Base-by-base conservation (phyloP, 2,113 vertebrate genomes). In the Picathartes gymnocephalus region DNA sequence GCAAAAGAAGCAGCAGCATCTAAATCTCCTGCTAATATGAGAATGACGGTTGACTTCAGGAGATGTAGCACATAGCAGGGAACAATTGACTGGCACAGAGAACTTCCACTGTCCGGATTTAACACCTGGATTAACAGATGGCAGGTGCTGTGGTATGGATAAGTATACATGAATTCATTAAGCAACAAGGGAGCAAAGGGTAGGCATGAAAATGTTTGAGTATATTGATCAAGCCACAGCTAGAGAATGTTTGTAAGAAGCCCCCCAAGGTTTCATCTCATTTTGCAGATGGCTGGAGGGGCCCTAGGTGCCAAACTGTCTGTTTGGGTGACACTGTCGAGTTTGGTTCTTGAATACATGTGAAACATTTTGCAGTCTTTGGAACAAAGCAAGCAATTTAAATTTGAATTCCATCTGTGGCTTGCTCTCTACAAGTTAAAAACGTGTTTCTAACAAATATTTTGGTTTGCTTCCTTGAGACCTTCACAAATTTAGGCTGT, bases 61-160 rank as follows among this genome's bases (percentile, higher is more conserved):
- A 72, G 39, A 35, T 2, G 18, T 4, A 56, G 15, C 35, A 78
- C 13, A 68, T 13, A 80, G 40, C 44, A 83, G 83, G 40, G 51
- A 88, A 53, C 51, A 45, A 37, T 18, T 40, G 39, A 37, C 53
- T 69, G 81, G 47, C 45, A 35, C 24, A 45, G 50, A 88, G 20
- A 66, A 19, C 10, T 56, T 73, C 30, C 50, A n/a, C 50, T 71
- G 57, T 22, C 66, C 44, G 62, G 37, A 39, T 11, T 24, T 48
- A 92, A 47, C 80, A 87, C 60, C 82, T 95, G 90, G 73, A 76
- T 76, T 85, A 89, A 71, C 95, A 96, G 90, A 86, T 70, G 83
- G 86, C 81, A 90, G 69, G 56, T 35, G 33, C 45, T 72, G 47
- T 42, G 45, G 3, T 50, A 19, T 20, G 65, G 44, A 21, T 62